Evolutionary conservation across 2,113 vertebrate species (phyloP).

Genomic region (Todiramphus saurophagus): DNA sequence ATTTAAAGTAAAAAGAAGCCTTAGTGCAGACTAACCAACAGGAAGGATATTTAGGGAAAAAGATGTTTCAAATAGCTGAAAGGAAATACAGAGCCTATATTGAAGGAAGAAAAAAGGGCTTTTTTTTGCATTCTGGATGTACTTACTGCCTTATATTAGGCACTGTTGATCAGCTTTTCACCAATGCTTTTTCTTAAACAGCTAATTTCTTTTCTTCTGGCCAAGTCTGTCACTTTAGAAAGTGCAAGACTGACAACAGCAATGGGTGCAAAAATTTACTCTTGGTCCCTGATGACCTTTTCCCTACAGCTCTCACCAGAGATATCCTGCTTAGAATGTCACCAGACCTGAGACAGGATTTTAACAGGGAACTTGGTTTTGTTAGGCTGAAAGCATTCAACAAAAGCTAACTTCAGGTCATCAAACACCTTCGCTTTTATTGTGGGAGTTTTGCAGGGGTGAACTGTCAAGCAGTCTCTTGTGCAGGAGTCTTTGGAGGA

Average conservation of each 20-base stretch:
- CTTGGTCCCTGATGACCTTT: fast-evolving
- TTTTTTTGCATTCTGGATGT: not conserved
- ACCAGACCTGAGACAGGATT: not conserved
- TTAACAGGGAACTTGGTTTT: not conserved
- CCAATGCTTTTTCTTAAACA: not conserved
- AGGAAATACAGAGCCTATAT: not conserved
- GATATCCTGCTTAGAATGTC: not conserved
- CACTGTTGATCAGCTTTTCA: not conserved
- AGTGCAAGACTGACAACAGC: not conserved
- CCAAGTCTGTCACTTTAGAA: not conserved
- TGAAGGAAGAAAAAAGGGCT: not conserved
- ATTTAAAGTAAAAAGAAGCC: not conserved
- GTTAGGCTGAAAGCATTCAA: not conserved
- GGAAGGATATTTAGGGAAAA: not conserved
- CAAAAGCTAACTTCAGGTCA: not conserved
- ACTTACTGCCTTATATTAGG: not conserved
- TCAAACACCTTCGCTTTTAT: not conserved
- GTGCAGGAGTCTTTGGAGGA: not conserved
- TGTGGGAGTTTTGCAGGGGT: not conserved
- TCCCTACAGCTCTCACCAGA: not conserved
- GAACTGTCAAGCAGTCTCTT: not conserved
- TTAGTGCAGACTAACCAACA: not conserved
- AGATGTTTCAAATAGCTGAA: not conserved
- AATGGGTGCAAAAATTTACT: not conserved
- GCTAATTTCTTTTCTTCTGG: not conserved